A percentile compares a stretch with the other conserved stretches of the same genome.
phyloP scores from a whole-genome alignment of 2,797 vertebrate species.

The Sebastes elongatus region DNA sequence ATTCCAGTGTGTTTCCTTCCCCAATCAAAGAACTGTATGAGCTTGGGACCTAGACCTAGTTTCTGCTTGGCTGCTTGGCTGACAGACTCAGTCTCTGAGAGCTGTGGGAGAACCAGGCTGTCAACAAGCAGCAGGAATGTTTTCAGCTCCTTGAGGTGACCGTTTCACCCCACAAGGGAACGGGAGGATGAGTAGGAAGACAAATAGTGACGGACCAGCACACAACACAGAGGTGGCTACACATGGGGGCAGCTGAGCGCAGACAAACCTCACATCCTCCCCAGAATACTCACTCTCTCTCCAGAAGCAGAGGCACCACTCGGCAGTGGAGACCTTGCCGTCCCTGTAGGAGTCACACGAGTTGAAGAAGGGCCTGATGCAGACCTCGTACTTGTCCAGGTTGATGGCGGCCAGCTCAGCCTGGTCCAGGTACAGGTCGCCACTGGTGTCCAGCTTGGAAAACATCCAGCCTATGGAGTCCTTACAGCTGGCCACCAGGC shows the following conservation, averaged over 20 bases:
- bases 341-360: constrained; percentile 97
- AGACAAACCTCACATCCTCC: background rate
- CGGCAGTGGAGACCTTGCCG: constrained; percentile 91
- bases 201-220: constrained; percentile 58
- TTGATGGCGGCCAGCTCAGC: constrained; percentile 94
- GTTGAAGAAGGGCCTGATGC: constrained; percentile 98
- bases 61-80: constrained; percentile 57
- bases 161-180: constrained; percentile 46
- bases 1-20: background rate
- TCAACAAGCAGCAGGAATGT: constrained; percentile 70
- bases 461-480: constrained; percentile 99
- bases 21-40: background rate
- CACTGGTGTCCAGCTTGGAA: constrained; percentile 93
- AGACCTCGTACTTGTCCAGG: constrained; percentile 97
- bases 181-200: constrained; percentile 45
- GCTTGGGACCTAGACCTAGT: constrained; percentile 10
- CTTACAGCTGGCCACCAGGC: constrained; percentile 94
- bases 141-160: constrained; percentile 58
- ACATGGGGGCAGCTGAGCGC: constrained; percentile 16
- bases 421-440: constrained; percentile 93
- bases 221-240: constrained; percentile 9
- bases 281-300: constrained; percentile 91
- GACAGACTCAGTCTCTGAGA: constrained; percentile 47
- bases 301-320: constrained; percentile 99
- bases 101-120: constrained; percentile 59